Evolutionary conservation across 1,140 invertebrate genomes (phyloP), one percentile per base, ranked within the genome.

Genomic region (Drosophila mojavensis): DNA sequence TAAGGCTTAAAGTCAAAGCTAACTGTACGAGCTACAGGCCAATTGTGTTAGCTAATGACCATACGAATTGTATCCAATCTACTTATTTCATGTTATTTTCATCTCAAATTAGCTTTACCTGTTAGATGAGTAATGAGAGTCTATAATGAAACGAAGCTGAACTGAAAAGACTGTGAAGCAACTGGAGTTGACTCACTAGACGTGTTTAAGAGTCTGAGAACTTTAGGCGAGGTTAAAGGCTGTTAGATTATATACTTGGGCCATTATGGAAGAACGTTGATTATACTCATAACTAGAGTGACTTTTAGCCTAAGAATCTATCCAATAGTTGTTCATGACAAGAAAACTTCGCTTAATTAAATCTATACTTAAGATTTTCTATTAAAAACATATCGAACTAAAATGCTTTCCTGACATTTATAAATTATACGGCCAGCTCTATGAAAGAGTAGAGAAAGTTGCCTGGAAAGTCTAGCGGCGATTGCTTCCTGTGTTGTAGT

Each of bases 401-500:
- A 81, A 81, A 69, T 64, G 41, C 15, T n/a, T 60, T 72, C 63
- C 66, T 59, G 61, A 54, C 50, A 62, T 59, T 77, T 60, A 62
- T 67, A 79, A 79, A 79, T 71, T 64, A 70, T 70, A 24, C 58
- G 50, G 66, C 65, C 65, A 72, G 28, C 28, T 1, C 28, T 3
- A 5, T 5, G 28, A 30, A 30, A 30, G 64, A 81, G 86, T 67
- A 83, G 82, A 85, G 82, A 85, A 85, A 82, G 82, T 86, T 39
- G 51, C 41, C 30, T 33, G 47, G 58, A 50, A 55, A 75, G 75
- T 74, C 69, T 74, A 15, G 13, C 28, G 53, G 10, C 61, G 17
- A 64, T 51, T 28, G 61, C 39, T 28, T 39, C 39, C 36, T 66
- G n/a, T 36, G n/a, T n/a, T 11, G 51, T 39, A 65, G 61, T 58